Evolutionary conservation across 2,113 vertebrate genomes (phyloP).

Genomic region (Oncorhynchus nerka): DNA sequence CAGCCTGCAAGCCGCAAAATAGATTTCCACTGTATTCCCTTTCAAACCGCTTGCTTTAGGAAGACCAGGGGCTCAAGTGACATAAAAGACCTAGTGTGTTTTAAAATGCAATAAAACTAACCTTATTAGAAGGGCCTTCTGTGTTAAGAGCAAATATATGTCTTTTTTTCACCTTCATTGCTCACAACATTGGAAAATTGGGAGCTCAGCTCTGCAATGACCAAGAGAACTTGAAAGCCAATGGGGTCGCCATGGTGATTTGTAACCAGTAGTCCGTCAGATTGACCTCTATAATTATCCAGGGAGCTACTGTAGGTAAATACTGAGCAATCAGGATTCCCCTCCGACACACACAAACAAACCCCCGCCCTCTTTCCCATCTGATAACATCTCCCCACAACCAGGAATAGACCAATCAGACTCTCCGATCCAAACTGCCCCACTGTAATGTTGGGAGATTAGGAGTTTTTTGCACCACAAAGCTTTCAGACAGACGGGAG

Average conservation of each 20-base stretch:
- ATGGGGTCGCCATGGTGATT: conserved; percentile 32
- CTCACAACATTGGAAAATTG: not conserved
- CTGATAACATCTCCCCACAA: conserved; percentile 54
- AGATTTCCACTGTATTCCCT: conserved; percentile 26
- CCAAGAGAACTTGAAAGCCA: conserved; percentile 34
- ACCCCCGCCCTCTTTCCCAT: not conserved
- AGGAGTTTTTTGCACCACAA: conserved; percentile 28
- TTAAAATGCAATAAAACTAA: conserved; percentile 3
- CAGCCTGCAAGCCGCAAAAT: conserved; percentile 22
- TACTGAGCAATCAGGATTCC: conserved; percentile 14
- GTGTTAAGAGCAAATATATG: not conserved
- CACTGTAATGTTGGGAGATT: conserved; percentile 39
- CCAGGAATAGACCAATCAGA: conserved; percentile 21
- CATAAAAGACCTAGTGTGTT: not conserved
- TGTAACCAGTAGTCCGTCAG: conserved; percentile 30
- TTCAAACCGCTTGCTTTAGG: conserved; percentile 15
- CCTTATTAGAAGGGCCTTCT: conserved; percentile 3
- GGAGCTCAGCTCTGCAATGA: not conserved
- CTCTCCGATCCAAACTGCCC: conserved; percentile 6
- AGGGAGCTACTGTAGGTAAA: conserved; percentile 43
- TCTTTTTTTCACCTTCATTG: not conserved
- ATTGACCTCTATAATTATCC: conserved; percentile 51
- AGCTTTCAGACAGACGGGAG: conserved; percentile 57
- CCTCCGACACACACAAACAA: not conserved
- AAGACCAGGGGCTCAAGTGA: not conserved